These are phyloP conservation scores for Salvelinus alpinus DNA, from an alignment of 2,113 vertebrate genomes.

Conservation along the genomic window DNA sequence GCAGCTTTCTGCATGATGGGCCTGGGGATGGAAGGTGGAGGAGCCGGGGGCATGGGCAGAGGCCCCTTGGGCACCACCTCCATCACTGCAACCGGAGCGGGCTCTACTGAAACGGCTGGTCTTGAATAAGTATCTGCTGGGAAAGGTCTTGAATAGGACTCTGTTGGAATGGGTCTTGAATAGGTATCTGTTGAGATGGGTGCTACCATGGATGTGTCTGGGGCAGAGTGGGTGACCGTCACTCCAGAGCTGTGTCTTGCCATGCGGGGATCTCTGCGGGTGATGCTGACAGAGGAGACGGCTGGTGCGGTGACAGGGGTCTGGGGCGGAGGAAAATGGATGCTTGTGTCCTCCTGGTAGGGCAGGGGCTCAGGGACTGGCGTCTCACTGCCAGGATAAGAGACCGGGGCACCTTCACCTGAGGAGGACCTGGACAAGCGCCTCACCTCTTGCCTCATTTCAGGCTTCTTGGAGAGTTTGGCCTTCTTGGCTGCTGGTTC, in stretches of 20 bases:
- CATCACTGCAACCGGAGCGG: slow-evolving; percentile 33
- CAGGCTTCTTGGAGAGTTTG: slow-evolving; percentile 81
- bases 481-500: slow-evolving; percentile 83
- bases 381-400: slow-evolving; percentile 52
- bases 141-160: slow-evolving; percentile 5
- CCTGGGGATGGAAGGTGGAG: slow-evolving; percentile 67
- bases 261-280: slow-evolving; percentile 90
- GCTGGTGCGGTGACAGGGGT: slow-evolving; percentile 44
- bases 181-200: background rate
- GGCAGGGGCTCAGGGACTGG: slow-evolving; percentile 47
- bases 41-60: slow-evolving; percentile 69
- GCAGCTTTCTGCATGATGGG: slow-evolving; percentile 81
- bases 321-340: slow-evolving; percentile 26
- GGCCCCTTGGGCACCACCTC: slow-evolving; percentile 49
- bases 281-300: slow-evolving; percentile 84
- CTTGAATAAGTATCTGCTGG: background rate
- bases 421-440: slow-evolving; percentile 54
- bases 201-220: slow-evolving; percentile 33
- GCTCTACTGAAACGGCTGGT: slow-evolving; percentile 18
- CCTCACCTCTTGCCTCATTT: slow-evolving; percentile 71
- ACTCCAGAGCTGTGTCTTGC: slow-evolving; percentile 70
- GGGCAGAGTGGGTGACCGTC: slow-evolving; percentile 37
- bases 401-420: slow-evolving; percentile 40
- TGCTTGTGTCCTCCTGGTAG: slow-evolving; percentile 56
- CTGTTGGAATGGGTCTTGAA: slow-evolving; percentile 10